phyloP scores from a whole-genome alignment of 2,797 vertebrate genomes.

The Thamnophis elegans region DNA sequence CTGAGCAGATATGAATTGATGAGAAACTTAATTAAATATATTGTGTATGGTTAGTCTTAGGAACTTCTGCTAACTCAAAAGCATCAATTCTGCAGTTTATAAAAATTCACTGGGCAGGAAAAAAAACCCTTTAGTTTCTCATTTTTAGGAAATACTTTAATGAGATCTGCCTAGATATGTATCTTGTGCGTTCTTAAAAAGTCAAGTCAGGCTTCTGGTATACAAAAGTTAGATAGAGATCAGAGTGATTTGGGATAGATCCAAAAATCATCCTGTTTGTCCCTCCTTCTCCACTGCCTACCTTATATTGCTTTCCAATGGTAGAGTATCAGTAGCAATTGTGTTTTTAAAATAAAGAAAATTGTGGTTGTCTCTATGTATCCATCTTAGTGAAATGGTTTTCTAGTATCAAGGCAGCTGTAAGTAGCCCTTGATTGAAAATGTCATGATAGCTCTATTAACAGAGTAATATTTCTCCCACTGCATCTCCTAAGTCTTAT shows the following conservation, averaged over 20 bases:
- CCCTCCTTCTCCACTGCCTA: slow-evolving; percentile 8
- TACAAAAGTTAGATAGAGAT: slow-evolving; percentile 24
- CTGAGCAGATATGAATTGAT: background rate
- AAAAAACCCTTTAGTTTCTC: fast-evolving
- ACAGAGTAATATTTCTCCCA: background rate
- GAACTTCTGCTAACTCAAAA: background rate
- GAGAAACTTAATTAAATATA: background rate
- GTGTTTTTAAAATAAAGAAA: background rate
- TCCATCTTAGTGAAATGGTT: background rate
- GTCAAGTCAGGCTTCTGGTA: background rate
- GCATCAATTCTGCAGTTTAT: no score
- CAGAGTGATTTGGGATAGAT: background rate
- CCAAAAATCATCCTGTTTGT: background rate
- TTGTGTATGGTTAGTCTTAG: background rate
- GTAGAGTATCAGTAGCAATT: fast-evolving
- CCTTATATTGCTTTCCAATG: background rate
- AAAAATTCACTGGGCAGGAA: background rate
- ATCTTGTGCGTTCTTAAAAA: fast-evolving
- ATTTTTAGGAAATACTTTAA: background rate
- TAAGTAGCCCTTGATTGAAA: background rate
- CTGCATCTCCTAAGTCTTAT: background rate
- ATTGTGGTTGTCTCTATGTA: background rate
- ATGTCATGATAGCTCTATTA: background rate
- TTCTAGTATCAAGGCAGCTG: background rate
- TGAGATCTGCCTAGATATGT: fast-evolving